phyloP scores from a whole-genome alignment of 2,797 vertebrate species.

The Caiman crocodilus region DNA sequence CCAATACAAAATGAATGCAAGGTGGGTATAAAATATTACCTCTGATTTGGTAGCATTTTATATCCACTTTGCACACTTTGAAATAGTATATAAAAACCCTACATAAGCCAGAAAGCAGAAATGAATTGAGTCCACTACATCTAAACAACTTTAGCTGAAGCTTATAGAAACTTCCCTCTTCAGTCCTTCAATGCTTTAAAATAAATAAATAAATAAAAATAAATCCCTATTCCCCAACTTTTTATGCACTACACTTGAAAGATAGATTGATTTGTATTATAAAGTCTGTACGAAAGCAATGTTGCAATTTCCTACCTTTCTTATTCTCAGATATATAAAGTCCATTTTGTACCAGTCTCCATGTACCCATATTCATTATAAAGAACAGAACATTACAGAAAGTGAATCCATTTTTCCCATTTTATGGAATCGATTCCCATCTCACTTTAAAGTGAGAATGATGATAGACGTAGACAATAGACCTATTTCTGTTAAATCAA shows the following conservation, averaged over 20 bases:
- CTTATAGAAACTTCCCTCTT: constrained; percentile 20
- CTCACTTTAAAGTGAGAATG: background rate
- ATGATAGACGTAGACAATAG: constrained; percentile 4
- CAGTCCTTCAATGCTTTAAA: background rate
- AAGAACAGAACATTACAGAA: constrained; percentile 2
- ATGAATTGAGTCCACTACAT: background rate
- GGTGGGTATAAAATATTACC: background rate
- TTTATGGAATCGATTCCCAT: background rate
- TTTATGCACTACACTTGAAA: constrained; percentile 38
- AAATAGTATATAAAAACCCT: background rate
- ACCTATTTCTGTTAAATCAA: constrained; percentile 37
- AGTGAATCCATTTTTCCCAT: background rate
- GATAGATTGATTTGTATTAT: constrained; percentile 39
- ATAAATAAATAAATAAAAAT: background rate
- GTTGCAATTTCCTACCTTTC: constrained; percentile 47
- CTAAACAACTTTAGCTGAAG: background rate
- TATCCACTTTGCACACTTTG: background rate
- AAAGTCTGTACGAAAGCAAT: constrained; percentile 23
- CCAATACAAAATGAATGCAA: background rate
- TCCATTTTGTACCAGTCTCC: background rate
- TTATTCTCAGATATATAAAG: constrained; percentile 29
- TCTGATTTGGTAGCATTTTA: background rate
- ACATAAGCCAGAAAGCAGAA: background rate
- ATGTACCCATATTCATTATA: background rate
- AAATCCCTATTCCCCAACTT: constrained; percentile 27